Conservation (phyloP, 2,797 vertebrate species). For the Labeo calbasu region DNA sequence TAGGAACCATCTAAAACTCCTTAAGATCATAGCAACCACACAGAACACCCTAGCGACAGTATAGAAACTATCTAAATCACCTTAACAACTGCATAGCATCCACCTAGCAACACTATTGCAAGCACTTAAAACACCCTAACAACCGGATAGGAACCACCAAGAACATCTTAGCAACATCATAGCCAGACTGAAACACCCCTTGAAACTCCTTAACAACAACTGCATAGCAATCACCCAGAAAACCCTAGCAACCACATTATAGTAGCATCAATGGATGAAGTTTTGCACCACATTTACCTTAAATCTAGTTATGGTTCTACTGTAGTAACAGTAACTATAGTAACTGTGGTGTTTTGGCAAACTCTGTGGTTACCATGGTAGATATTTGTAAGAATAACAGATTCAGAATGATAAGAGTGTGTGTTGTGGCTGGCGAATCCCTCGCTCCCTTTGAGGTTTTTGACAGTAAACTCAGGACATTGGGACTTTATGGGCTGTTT, state of each 20-base stretch:
- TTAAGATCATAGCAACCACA: too few relatives aligned
- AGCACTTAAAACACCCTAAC: too few relatives aligned
- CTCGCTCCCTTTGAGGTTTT: not conserved
- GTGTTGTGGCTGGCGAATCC: not conserved
- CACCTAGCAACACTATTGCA: too few relatives aligned
- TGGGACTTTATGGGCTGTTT: not conserved
- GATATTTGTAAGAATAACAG: not conserved
- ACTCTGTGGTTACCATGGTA: not conserved
- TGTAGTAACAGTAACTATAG: slow-evolving; percentile 6
- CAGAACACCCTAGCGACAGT: too few relatives aligned
- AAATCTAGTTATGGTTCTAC: not conserved
- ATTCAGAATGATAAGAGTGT: not conserved
- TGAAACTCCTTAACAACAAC: not conserved
- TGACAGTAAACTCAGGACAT: not conserved
- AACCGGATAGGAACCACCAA: too few relatives aligned
- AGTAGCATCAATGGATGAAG: not conserved
- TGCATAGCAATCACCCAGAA: not conserved
- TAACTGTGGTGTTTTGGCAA: slow-evolving; percentile 1
- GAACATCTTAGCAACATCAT: too few relatives aligned
- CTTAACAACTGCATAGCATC: too few relatives aligned
- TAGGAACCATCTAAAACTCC: too few relatives aligned
- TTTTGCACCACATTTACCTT: not conserved
- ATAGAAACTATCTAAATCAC: too few relatives aligned
- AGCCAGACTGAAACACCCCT: too few relatives aligned
- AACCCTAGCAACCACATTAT: not conserved